Conservation (phyloP, 2,888 invertebrate genomes). For the Chalcis sispes region DNA sequence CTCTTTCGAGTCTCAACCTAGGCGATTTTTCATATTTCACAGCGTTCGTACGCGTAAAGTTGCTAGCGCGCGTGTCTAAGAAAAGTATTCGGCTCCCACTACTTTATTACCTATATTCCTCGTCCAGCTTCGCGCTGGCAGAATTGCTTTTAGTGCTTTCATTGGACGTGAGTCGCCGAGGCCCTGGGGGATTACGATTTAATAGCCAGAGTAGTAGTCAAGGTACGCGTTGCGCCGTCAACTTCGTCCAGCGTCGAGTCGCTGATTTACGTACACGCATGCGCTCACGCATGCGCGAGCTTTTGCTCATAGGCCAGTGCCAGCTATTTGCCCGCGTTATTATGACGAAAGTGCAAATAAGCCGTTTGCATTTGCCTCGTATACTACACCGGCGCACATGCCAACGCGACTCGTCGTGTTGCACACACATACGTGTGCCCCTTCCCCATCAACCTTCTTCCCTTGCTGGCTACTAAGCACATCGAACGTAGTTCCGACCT, state of each 20-base stretch:
- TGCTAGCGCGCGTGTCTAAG: neutral
- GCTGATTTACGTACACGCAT: neutral
- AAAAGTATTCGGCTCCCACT: constrained; percentile 48
- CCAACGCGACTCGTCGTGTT: neutral
- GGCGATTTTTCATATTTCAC: constrained; percentile 31
- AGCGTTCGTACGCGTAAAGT: neutral
- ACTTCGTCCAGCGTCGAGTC: neutral
- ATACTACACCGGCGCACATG: neutral
- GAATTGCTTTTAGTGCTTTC: constrained; percentile 64
- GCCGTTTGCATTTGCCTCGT: constrained; percentile 42
- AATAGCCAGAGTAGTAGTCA: constrained; percentile 49
- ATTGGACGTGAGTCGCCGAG: constrained; percentile 68
- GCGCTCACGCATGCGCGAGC: neutral
- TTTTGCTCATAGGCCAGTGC: constrained; percentile 12
- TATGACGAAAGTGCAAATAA: constrained; percentile 65
- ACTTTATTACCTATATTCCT: neutral
- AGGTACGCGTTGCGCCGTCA: neutral
- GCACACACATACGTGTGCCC: neutral
- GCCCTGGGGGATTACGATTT: constrained; percentile 68
- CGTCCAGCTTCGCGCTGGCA: constrained; percentile 59
- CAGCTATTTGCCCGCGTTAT: constrained; percentile 59
- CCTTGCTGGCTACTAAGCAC: neutral
- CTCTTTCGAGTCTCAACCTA: neutral
- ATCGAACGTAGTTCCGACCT: constrained; percentile 22
- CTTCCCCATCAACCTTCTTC: too few relatives aligned